Evolutionary conservation across 2,113 vertebrate genomes (phyloP).

Genomic region (Pterocles orientalis): DNA sequence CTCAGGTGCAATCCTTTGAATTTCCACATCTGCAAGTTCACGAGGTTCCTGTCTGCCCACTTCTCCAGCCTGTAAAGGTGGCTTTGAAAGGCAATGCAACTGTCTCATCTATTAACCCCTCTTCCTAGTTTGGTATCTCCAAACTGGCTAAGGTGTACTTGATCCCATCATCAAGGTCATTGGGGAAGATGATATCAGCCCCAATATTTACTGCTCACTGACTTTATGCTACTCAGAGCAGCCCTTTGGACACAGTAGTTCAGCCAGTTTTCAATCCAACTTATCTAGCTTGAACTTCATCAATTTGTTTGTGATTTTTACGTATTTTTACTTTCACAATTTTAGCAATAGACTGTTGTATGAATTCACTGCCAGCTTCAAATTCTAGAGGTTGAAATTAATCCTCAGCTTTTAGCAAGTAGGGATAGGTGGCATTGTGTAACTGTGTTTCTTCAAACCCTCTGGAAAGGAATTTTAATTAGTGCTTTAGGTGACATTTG

Average conservation of each 20-base stretch:
- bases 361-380: background rate
- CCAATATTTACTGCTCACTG: background rate
- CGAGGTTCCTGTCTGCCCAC: background rate
- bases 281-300: background rate
- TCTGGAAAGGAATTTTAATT: constrained; percentile 30
- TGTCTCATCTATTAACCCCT: accelerated
- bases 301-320: background rate
- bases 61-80: background rate
- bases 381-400: background rate
- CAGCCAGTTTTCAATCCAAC: accelerated
- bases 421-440: background rate
- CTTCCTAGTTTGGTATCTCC: background rate
- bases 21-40: background rate
- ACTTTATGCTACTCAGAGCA: background rate
- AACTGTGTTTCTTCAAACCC: background rate
- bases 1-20: background rate
- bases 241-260: background rate
- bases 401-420: background rate
- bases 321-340: background rate
- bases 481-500: background rate
- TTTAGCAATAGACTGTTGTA: background rate
- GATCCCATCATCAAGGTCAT: accelerated
- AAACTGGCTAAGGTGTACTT: accelerated
- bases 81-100: background rate
- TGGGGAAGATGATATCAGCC: background rate